Evolutionary conservation across 2,888 invertebrate species (phyloP).

Genomic region (Sepioteuthis lessoniana): DNA sequence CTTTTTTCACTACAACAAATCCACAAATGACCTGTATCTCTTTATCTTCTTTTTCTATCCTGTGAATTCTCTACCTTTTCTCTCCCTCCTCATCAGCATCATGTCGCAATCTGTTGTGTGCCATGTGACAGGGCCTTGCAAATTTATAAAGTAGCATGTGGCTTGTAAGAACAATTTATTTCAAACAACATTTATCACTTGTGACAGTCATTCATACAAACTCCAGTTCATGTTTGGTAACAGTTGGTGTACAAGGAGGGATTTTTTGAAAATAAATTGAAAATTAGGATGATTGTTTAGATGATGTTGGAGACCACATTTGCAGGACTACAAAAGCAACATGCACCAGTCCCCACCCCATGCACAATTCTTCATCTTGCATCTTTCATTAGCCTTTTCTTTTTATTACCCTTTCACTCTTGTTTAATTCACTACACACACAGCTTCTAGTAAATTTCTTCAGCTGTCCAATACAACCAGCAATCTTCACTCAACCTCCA

Average conservation of each 20-base stretch:
- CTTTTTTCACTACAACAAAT: background rate
- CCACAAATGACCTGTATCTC: background rate
- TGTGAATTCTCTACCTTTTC: background rate
- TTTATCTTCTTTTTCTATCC: background rate
- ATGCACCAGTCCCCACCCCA: background rate
- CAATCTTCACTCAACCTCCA: too few relatives aligned
- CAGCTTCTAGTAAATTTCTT: background rate
- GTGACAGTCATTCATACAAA: background rate
- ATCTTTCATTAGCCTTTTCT: background rate
- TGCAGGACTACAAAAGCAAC: background rate
- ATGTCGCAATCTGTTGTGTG: slow-evolving; percentile 12
- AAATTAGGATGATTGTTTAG: too few relatives aligned
- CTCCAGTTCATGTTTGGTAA: background rate
- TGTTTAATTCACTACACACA: background rate
- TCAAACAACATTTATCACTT: slow-evolving; percentile 33
- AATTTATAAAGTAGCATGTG: background rate
- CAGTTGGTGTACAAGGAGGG: background rate
- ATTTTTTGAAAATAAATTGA: background rate
- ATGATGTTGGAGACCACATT: background rate
- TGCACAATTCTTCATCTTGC: background rate
- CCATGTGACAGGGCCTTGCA: background rate
- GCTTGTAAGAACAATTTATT: slow-evolving; percentile 4
- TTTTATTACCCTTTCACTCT: background rate
- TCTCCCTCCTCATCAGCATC: background rate
- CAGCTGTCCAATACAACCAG: background rate